Evolutionary conservation across 2,888 invertebrate genomes (phyloP).

Genomic region (Luffia ferchaultella): DNA sequence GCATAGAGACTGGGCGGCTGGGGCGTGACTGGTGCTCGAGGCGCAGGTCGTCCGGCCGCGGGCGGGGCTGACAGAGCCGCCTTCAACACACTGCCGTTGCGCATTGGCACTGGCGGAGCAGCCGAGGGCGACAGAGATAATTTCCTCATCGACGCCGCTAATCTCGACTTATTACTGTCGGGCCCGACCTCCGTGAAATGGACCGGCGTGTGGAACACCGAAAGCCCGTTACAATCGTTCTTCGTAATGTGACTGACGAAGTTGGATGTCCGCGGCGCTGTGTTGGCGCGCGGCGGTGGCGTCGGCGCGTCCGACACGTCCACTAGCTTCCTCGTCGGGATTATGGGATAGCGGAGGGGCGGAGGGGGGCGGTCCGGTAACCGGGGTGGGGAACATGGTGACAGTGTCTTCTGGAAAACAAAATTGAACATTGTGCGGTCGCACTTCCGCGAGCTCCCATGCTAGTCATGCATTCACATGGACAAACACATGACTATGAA

Average conservation of each 20-base stretch:
- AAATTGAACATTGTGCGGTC: conserved; percentile 31
- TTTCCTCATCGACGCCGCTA: conserved; percentile 41
- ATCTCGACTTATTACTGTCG: conserved; percentile 46
- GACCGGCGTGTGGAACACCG: conserved; percentile 48
- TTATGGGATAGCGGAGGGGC: conserved; percentile 50
- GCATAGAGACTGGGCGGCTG: background rate
- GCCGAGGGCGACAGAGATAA: conserved; percentile 7
- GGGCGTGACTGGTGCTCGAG: background rate
- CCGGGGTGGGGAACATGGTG: conserved; percentile 51
- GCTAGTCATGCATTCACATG: conserved; percentile 28
- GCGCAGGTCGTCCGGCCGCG: background rate
- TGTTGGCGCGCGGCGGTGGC: conserved; percentile 42
- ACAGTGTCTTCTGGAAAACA: conserved; percentile 59
- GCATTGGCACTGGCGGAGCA: conserved; percentile 15
- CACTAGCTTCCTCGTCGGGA: conserved; percentile 50
- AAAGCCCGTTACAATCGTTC: conserved; percentile 31
- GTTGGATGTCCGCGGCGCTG: conserved; percentile 31
- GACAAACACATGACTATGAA: conserved; percentile 18
- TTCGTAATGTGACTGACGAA: conserved; percentile 53
- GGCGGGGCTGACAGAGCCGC: conserved; percentile 2
- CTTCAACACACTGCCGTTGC: no score
- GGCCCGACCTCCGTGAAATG: conserved; percentile 39
- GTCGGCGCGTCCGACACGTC: conserved; percentile 50
- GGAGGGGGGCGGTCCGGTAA: conserved; percentile 53
- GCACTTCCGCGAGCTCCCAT: no score